These are phyloP conservation scores for Tangachromis dhanisi DNA, from an alignment of 2,113 vertebrate genomes.

Conservation along the genomic window DNA sequence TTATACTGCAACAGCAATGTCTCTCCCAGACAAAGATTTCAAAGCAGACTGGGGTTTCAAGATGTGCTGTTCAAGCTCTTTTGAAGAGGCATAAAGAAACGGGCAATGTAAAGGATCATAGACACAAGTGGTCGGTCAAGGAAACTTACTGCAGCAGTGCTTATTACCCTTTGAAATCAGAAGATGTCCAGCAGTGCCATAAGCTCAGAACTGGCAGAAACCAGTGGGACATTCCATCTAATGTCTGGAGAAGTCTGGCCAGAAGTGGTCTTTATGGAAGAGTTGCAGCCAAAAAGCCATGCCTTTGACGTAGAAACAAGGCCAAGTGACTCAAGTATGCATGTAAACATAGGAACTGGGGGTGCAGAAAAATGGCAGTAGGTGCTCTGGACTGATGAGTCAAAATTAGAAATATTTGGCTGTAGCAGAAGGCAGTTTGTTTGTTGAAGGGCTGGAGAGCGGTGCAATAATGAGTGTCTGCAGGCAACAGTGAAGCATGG, in stretches of 20 bases:
- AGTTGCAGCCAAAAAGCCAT: neutral
- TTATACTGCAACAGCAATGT: neutral
- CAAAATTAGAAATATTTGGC: neutral
- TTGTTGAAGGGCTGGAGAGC: neutral
- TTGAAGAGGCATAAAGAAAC: neutral
- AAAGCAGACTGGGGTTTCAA: neutral
- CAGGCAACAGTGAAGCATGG: neutral
- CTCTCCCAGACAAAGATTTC: neutral
- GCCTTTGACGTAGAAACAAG: neutral
- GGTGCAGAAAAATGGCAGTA: neutral
- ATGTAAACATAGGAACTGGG: neutral
- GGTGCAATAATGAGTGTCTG: neutral
- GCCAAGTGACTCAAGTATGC: neutral
- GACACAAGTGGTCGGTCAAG: neutral
- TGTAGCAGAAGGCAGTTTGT: neutral
- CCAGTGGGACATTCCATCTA: neutral
- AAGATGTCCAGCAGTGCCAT: neutral
- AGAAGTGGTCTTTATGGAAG: neutral
- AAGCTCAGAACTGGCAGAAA: neutral
- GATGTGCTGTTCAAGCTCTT: neutral
- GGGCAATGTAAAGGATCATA: neutral
- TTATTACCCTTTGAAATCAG: neutral
- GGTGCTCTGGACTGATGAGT: neutral
- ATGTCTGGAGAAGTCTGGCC: neutral
- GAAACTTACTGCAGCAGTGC: neutral